These are phyloP conservation scores for Harpalus rubripes DNA, from an alignment of 2,888 invertebrate species.

Conservation along the genomic window DNA sequence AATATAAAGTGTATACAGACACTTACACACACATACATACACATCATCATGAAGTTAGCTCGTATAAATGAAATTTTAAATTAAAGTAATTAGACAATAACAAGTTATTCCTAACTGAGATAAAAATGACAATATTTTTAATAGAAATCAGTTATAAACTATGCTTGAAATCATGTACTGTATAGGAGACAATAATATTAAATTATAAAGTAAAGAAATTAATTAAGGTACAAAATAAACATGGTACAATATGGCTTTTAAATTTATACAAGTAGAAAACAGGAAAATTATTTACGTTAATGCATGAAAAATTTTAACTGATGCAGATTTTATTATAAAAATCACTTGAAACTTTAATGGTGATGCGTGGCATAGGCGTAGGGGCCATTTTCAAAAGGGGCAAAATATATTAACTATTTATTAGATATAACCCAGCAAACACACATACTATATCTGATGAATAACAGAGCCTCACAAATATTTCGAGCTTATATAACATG, in stretches of 20 bases:
- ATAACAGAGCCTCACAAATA: too few relatives aligned
- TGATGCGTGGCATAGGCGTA: background rate
- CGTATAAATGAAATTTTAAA: constrained; percentile 22
- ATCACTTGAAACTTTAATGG: background rate
- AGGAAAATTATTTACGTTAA: constrained; percentile 32
- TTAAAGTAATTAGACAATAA: constrained; percentile 55
- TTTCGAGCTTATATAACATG: too few relatives aligned
- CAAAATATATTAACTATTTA: background rate
- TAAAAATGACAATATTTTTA: constrained; percentile 70
- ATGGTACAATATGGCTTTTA: constrained; percentile 73
- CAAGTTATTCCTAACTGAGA: constrained; percentile 53
- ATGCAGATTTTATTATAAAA: background rate
- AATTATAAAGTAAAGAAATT: constrained; percentile 47
- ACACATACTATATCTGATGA: too few relatives aligned
- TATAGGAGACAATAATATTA: constrained; percentile 69
- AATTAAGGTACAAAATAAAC: constrained; percentile 76
- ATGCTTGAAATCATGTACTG: constrained; percentile 46
- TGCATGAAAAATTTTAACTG: constrained; percentile 25
- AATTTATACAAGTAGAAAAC: constrained; percentile 38
- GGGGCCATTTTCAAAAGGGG: background rate
- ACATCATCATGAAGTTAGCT: constrained; percentile 38
- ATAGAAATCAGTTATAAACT: constrained; percentile 54
- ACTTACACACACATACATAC: constrained; percentile 26
- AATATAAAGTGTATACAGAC: constrained; percentile 32
- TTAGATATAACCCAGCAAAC: background rate